phyloP scores from a whole-genome alignment of 2,888 invertebrate genomes.

The Caenorhabditis sinica region DNA sequence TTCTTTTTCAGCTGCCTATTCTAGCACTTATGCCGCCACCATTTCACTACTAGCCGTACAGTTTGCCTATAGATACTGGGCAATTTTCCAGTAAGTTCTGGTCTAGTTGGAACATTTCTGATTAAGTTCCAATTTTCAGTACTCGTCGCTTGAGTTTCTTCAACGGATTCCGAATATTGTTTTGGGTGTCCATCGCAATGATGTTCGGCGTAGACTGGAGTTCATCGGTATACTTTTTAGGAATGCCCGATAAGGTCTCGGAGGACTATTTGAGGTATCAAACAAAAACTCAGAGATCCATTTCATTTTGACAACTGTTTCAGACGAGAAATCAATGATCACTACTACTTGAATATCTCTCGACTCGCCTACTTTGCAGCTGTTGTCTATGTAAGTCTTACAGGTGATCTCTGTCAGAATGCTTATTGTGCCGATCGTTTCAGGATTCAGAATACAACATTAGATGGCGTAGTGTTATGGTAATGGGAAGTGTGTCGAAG shows the following conservation, averaged over 20 bases:
- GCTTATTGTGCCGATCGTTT: not conserved
- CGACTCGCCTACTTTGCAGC: constrained; percentile 60
- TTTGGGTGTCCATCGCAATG: constrained; percentile 48
- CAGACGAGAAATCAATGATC: constrained; percentile 41
- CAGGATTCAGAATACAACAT: constrained; percentile 41
- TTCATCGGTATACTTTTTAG: constrained; percentile 58
- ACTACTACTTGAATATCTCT: constrained; percentile 50
- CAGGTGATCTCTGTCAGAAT: not conserved
- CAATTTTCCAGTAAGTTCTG: constrained; percentile 55
- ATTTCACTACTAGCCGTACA: constrained; percentile 58
- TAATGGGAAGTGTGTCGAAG: constrained; percentile 59
- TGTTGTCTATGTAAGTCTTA: constrained; percentile 50
- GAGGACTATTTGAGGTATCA: constrained; percentile 49
- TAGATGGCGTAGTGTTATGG: constrained; percentile 56
- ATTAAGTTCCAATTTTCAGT: constrained; percentile 8
- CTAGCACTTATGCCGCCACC: constrained; percentile 62
- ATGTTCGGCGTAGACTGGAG: constrained; percentile 60
- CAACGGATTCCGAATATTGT: constrained; percentile 41
- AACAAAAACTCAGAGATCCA: not conserved
- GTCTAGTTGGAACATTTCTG: not conserved
- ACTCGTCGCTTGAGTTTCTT: constrained; percentile 34
- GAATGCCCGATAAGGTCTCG: constrained; percentile 49
- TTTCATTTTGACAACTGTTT: not conserved
- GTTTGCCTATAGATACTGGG: constrained; percentile 56
- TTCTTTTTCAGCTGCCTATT: constrained; percentile 48